Evolutionary conservation across 2,113 vertebrate genomes (phyloP).

Genomic region (Onychostruthus taczanowskii): DNA sequence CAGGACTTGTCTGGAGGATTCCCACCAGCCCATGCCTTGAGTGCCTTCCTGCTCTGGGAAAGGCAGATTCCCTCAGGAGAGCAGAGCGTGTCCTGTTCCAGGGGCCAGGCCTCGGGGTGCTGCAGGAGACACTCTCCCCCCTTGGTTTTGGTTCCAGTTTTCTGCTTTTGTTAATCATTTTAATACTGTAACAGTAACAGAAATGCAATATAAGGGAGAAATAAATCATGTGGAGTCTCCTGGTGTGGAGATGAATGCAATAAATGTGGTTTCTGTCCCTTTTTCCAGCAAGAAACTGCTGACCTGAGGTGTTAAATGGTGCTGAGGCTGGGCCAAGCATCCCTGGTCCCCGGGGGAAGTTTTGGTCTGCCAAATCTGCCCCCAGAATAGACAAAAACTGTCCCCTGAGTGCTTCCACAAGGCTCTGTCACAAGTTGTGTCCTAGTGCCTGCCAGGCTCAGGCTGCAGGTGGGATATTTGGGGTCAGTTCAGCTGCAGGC

Average conservation of each 20-base stretch:
- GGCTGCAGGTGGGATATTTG: not conserved
- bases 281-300: accelerated
- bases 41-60: slow-evolving; percentile 48
- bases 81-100: not conserved
- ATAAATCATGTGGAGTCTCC: slow-evolving; percentile 40
- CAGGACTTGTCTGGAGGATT: slow-evolving; percentile 41
- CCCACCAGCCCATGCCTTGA: slow-evolving; percentile 49
- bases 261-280: not conserved
- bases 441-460: not conserved
- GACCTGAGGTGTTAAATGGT: accelerated
- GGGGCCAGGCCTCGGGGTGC: not conserved
- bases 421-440: not conserved
- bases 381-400: not conserved
- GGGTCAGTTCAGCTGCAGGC: not conserved
- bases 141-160: slow-evolving; percentile 30
- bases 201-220: slow-evolving; percentile 18
- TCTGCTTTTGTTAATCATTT: slow-evolving; percentile 60
- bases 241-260: slow-evolving; percentile 12
- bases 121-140: not conserved
- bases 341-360: not conserved
- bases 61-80: not conserved
- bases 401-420: not conserved
- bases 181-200: slow-evolving; percentile 19
- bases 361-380: not conserved
- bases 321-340: not conserved